Evolutionary conservation across 2,113 vertebrate genomes (phyloP).

Genomic region (Cavia porcellus): DNA sequence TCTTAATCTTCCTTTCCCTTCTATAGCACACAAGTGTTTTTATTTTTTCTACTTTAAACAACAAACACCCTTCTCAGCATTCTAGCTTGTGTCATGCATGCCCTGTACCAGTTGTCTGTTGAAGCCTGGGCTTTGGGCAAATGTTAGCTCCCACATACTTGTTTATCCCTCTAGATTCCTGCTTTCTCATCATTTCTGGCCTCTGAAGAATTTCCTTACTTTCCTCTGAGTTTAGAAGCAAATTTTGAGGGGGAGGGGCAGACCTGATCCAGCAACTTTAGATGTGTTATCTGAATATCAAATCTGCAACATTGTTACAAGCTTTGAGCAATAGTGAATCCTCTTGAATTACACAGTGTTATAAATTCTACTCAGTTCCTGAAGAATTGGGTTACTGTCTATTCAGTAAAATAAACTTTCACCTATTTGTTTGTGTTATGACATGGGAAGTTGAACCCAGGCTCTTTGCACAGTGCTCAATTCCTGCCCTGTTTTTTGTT

Average conservation of each 20-base stretch:
- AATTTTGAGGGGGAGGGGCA: conserved; percentile 53
- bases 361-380: conserved; percentile 2
- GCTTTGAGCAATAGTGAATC: conserved; percentile 9
- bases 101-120: not conserved
- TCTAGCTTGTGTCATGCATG: not conserved
- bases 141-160: not conserved
- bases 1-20: not conserved
- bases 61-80: not conserved
- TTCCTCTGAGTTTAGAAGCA: conserved; percentile 4
- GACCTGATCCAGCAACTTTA: not conserved
- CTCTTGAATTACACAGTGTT: not conserved
- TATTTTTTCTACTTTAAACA: not conserved
- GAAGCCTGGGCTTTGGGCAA: not conserved
- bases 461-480: not conserved
- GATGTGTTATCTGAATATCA: not conserved
- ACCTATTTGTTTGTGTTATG: not conserved
- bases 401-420: conserved; percentile 43
- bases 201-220: conserved; percentile 18
- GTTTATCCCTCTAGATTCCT: not conserved
- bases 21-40: not conserved
- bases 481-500: not conserved
- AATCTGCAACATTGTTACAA: conserved; percentile 8
- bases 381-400: conserved; percentile 43
- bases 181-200: conserved; percentile 50
- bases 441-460: not conserved